phyloP scores from a whole-genome alignment of 1,140 invertebrate species.

The Drosophila littoralis region DNA sequence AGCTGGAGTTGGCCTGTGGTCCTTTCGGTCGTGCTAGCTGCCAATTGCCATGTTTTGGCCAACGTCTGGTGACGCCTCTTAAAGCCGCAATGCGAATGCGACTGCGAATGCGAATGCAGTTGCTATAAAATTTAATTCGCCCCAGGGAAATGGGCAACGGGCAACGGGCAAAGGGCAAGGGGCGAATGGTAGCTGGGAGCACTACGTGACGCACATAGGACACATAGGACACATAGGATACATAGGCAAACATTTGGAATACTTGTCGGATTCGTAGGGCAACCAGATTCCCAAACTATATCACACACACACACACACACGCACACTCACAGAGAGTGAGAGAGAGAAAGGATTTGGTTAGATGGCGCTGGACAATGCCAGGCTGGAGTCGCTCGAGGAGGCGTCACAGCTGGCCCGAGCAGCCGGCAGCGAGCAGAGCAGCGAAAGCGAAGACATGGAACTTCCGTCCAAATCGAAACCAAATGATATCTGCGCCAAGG shows the following conservation, averaged over 20 bases:
- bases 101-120: slow-evolving; percentile 48
- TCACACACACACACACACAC: neutral
- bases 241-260: slow-evolving; percentile 39
- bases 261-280: slow-evolving; percentile 3
- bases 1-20: slow-evolving; percentile 23
- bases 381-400: neutral
- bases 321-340: neutral
- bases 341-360: neutral
- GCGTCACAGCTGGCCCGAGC: neutral
- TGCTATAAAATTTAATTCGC: slow-evolving; percentile 77
- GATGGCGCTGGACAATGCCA: slow-evolving; percentile 9
- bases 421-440: slow-evolving; percentile 10
- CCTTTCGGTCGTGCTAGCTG: slow-evolving; percentile 25
- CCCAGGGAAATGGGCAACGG: neutral
- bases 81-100: slow-evolving; percentile 12
- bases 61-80: slow-evolving; percentile 34
- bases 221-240: slow-evolving; percentile 9
- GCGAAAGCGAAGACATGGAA: slow-evolving; percentile 25
- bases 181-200: neutral
- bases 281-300: neutral
- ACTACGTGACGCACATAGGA: slow-evolving; percentile 25
- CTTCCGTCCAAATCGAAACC: neutral
- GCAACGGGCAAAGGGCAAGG: neutral
- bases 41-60: slow-evolving; percentile 49
- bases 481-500: neutral